phyloP scores from a whole-genome alignment of 1,140 invertebrate genomes.

The Drosophila nigromelanica region DNA sequence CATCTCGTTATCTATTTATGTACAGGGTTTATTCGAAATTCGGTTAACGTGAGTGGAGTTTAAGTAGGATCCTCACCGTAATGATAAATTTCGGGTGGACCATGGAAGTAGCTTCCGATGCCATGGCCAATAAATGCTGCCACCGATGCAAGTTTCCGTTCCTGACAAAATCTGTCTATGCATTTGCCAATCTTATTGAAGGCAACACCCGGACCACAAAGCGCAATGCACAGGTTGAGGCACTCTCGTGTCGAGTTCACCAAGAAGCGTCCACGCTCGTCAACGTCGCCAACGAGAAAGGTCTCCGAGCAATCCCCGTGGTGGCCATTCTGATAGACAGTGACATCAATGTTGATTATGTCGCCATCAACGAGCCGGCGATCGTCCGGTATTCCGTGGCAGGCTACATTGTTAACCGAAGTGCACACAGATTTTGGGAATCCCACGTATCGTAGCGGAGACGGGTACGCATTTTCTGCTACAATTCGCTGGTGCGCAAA shows the following conservation, averaged over 20 bases:
- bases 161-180: slow-evolving; percentile 88
- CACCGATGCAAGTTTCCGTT: slow-evolving; percentile 88
- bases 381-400: slow-evolving; percentile 97
- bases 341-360: slow-evolving; percentile 96
- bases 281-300: slow-evolving; percentile 92
- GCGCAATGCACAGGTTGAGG: slow-evolving; percentile 88
- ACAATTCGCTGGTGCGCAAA: slow-evolving; percentile 90
- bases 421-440: slow-evolving; percentile 98
- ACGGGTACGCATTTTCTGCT: slow-evolving; percentile 92
- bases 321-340: slow-evolving; percentile 91
- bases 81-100: slow-evolving; percentile 94
- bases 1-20: slow-evolving; percentile 87
- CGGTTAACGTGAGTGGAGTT: no score
- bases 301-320: slow-evolving; percentile 97
- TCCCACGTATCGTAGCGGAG: slow-evolving; percentile 92
- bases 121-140: slow-evolving; percentile 95
- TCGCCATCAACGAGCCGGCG: slow-evolving; percentile 92
- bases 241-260: slow-evolving; percentile 89
- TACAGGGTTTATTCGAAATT: no score
- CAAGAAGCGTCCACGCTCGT: slow-evolving; percentile 88
- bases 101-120: slow-evolving; percentile 96
- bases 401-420: slow-evolving; percentile 96
- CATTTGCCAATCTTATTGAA: slow-evolving; percentile 90
- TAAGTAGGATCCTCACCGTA: slow-evolving; percentile 84
- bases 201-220: slow-evolving; percentile 90